Evolutionary conservation across 2,113 vertebrate species (phyloP).

Genomic region (Crotalus tigris): DNA sequence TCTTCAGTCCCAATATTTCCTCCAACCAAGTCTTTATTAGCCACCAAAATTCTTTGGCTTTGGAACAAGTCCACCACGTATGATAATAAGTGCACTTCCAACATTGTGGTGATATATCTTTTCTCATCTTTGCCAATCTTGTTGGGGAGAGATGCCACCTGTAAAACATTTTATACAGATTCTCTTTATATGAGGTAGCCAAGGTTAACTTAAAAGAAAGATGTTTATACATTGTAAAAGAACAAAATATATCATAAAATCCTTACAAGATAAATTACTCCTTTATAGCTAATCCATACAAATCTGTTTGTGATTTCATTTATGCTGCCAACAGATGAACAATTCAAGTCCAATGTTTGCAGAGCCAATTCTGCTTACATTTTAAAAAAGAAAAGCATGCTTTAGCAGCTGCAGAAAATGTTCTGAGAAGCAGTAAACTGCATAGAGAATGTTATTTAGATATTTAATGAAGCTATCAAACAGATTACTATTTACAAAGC

Average conservation of each 20-base stretch:
- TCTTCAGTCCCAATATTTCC: too few species aligned
- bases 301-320: conserved; percentile 52
- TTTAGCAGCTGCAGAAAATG: conserved; percentile 58
- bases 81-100: too few species aligned
- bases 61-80: too few species aligned
- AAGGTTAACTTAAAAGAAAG: background rate
- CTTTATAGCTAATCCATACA: conserved; percentile 31
- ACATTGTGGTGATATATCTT: too few species aligned
- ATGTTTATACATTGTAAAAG: background rate
- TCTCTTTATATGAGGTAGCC: too few species aligned
- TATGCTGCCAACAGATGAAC: conserved; percentile 48
- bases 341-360: conserved; percentile 58
- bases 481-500: conserved; percentile 46
- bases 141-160: too few species aligned
- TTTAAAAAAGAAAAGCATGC: conserved; percentile 45
- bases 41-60: too few species aligned
- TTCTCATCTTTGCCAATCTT: too few species aligned
- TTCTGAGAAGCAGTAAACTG: conserved; percentile 59
- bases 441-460: conserved; percentile 57
- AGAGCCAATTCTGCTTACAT: conserved; percentile 41
- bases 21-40: too few species aligned
- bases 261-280: conserved; percentile 14
- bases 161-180: too few species aligned
- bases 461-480: conserved; percentile 40
- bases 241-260: background rate